phyloP scores from a whole-genome alignment of 2,797 vertebrate species.

The Poecilia wingei region DNA sequence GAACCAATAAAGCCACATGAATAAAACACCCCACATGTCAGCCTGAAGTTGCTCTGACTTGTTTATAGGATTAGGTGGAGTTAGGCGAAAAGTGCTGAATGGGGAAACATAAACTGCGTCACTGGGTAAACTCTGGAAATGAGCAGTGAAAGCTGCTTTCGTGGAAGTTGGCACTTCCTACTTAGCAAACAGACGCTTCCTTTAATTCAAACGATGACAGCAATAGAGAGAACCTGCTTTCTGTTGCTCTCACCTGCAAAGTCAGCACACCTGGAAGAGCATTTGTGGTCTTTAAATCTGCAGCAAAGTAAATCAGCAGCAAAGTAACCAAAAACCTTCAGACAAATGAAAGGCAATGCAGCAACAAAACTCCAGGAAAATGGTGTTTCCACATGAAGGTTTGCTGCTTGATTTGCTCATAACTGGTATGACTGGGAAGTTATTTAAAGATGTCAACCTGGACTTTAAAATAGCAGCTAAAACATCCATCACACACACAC shows the following conservation, averaged over 20 bases:
- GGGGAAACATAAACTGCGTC: constrained; percentile 40
- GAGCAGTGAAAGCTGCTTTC: constrained; percentile 43
- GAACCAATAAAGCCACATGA: constrained; percentile 1
- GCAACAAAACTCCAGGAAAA: not conserved
- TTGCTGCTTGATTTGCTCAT: not conserved
- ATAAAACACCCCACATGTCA: constrained; percentile 12
- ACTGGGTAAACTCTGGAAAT: constrained; percentile 39
- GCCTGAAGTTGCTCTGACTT: constrained; percentile 21
- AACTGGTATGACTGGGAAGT: not conserved
- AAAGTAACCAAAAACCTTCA: constrained; percentile 40
- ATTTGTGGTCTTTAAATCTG: constrained; percentile 42
- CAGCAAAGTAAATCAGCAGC: constrained; percentile 22
- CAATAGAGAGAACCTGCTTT: constrained; percentile 66
- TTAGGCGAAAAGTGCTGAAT: constrained; percentile 27
- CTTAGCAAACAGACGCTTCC: constrained; percentile 68
- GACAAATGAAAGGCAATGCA: constrained; percentile 22
- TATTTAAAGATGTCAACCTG: not conserved
- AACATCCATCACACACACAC: not conserved
- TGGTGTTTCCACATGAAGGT: not conserved
- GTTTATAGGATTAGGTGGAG: constrained; percentile 17
- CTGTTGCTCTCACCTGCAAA: constrained; percentile 50
- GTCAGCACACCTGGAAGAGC: constrained; percentile 45
- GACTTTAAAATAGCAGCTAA: not conserved
- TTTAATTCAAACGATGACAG: constrained; percentile 57
- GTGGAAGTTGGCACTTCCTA: constrained; percentile 72